These are phyloP conservation scores for Hemicordylus capensis DNA, from an alignment of 2,113 vertebrate species.

Conservation along the genomic window DNA sequence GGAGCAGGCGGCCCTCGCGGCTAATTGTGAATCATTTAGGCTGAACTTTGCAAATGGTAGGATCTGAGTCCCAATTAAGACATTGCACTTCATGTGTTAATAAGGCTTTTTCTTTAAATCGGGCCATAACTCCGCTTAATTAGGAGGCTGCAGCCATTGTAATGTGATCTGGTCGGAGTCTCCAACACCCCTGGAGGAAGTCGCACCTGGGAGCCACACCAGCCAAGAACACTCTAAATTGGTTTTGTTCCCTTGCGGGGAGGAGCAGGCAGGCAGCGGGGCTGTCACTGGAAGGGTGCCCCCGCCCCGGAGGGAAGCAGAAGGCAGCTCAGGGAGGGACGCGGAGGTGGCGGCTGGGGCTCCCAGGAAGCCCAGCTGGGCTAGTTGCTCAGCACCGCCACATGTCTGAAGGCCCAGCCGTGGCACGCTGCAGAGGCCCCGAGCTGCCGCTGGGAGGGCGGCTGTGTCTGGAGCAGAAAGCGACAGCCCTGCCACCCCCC, in stretches of 20 bases:
- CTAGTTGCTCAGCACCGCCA: background rate
- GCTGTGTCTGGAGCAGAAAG: background rate
- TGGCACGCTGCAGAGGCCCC: background rate
- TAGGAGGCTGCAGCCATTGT: slow-evolving; percentile 71
- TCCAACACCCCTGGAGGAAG: slow-evolving; percentile 62
- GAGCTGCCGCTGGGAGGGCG: rapidly evolving
- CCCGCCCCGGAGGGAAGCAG: slow-evolving; percentile 41
- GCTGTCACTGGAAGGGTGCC: slow-evolving; percentile 66
- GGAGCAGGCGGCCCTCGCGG: slow-evolving; percentile 35
- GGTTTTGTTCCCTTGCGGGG: slow-evolving; percentile 58
- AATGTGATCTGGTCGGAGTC: slow-evolving; percentile 69
- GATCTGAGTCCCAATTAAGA: slow-evolving; percentile 86
- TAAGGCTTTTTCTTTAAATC: slow-evolving; percentile 84
- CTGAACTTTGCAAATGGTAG: slow-evolving; percentile 59
- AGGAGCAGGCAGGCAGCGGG: slow-evolving; percentile 59
- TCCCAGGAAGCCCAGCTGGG: background rate
- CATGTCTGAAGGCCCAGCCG: background rate
- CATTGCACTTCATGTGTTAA: slow-evolving; percentile 89
- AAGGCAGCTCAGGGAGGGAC: slow-evolving; percentile 24
- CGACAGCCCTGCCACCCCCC: too few species aligned
- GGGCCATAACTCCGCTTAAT: slow-evolving; percentile 84
- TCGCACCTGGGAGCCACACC: slow-evolving; percentile 68
- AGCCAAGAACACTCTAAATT: slow-evolving; percentile 64
- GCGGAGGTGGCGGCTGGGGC: background rate
- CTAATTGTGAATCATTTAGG: slow-evolving; percentile 68